Conservation (phyloP, 2,113 vertebrate genomes). For the Actenoides lindsayi region DNA sequence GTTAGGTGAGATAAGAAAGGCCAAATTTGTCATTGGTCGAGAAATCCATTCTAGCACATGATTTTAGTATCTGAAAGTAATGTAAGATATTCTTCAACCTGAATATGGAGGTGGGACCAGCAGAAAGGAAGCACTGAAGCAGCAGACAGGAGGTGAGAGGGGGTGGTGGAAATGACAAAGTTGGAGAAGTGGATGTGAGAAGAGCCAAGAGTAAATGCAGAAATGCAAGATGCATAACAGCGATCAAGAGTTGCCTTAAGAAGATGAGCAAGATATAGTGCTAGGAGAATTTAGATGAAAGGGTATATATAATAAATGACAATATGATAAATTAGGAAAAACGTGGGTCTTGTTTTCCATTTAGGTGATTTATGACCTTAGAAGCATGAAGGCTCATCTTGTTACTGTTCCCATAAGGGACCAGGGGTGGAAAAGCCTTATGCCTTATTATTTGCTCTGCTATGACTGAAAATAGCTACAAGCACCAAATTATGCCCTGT, state of each 20-base stretch:
- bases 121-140: neutral
- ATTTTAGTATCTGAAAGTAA: neutral
- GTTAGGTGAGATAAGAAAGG: neutral
- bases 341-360: slow-evolving; percentile 2
- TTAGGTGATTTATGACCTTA: slow-evolving; percentile 44
- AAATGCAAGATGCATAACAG: neutral
- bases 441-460: neutral
- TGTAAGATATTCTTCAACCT: neutral
- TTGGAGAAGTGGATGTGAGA: neutral
- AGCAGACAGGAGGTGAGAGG: neutral
- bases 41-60: neutral
- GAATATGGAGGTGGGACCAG: neutral
- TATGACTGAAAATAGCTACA: neutral
- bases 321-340: slow-evolving; percentile 46
- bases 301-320: slow-evolving; percentile 15
- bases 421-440: neutral
- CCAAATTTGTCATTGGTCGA: neutral
- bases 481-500: neutral
- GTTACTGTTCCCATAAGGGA: neutral
- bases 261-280: slow-evolving; percentile 6
- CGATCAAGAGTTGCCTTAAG: neutral
- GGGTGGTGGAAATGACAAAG: neutral
- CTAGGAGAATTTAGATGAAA: slow-evolving; percentile 1
- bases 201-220: neutral
- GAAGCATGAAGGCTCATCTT: neutral